Conservation (phyloP, 2,888 invertebrate species). For the Chrysolina americana region DNA sequence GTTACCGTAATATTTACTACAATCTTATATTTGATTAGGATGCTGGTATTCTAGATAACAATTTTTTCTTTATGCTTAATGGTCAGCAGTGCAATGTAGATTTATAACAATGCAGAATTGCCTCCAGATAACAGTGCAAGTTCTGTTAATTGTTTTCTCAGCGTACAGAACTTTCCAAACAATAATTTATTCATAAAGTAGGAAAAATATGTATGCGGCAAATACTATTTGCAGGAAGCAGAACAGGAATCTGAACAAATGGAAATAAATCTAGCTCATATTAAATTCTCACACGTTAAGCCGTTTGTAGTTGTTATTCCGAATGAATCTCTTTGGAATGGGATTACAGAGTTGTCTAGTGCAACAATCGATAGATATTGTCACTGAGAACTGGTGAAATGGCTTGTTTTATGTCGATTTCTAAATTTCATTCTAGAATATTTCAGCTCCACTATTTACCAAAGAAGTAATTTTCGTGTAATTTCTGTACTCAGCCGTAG, state of each 20-base stretch:
- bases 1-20: slow-evolving; percentile 26
- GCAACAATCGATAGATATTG: neutral
- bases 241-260: slow-evolving; percentile 42
- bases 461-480: no score
- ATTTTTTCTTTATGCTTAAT: slow-evolving; percentile 39
- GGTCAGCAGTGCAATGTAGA: slow-evolving; percentile 36
- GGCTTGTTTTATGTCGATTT: no score
- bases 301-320: neutral
- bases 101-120: slow-evolving; percentile 42
- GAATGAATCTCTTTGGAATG: neutral
- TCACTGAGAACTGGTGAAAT: no score
- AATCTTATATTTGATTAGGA: slow-evolving; percentile 38
- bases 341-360: neutral
- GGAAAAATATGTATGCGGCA: slow-evolving; percentile 42
- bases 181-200: slow-evolving; percentile 51
- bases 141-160: slow-evolving; percentile 50
- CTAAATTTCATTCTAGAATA: no score
- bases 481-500: no score
- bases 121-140: slow-evolving; percentile 31
- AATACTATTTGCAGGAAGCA: slow-evolving; percentile 47
- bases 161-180: slow-evolving; percentile 52
- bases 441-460: no score
- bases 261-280: slow-evolving; percentile 35
- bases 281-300: neutral
- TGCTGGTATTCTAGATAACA: slow-evolving; percentile 42